phyloP scores from a whole-genome alignment of 2,113 vertebrate genomes.

The Pseudorasbora parva region DNA sequence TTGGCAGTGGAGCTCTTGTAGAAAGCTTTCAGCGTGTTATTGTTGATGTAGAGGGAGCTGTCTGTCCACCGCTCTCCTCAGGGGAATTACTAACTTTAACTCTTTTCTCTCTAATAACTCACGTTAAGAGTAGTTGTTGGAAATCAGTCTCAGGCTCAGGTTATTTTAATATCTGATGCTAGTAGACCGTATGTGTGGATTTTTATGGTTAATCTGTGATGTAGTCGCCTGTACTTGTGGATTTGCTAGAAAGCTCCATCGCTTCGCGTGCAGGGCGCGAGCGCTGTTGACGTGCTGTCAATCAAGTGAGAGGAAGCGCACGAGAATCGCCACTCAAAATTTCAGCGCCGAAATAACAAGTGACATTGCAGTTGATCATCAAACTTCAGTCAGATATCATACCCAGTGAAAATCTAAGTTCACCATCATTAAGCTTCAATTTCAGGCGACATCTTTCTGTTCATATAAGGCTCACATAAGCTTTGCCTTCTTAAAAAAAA shows the following conservation, averaged over 20 bases:
- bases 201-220: neutral
- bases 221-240: conserved; percentile 21
- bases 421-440: neutral
- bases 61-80: conserved; percentile 36
- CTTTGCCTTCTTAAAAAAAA: neutral
- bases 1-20: conserved; percentile 23
- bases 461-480: neutral
- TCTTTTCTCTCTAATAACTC: conserved; percentile 14
- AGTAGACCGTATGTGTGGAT: neutral
- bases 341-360: neutral
- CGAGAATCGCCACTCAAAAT: neutral
- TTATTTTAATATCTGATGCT: neutral
- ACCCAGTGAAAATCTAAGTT: neutral
- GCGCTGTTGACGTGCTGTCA: conserved; percentile 36
- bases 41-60: conserved; percentile 45
- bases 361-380: neutral
- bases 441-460: neutral
- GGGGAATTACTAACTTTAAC: conserved; percentile 45
- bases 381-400: neutral
- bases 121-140: neutral
- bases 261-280: conserved; percentile 20
- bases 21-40: conserved; percentile 47
- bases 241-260: conserved; percentile 38
- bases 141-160: neutral
- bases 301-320: conserved; percentile 10